Conservation (phyloP, 2,888 invertebrate genomes). For the Abscondita cerata region DNA sequence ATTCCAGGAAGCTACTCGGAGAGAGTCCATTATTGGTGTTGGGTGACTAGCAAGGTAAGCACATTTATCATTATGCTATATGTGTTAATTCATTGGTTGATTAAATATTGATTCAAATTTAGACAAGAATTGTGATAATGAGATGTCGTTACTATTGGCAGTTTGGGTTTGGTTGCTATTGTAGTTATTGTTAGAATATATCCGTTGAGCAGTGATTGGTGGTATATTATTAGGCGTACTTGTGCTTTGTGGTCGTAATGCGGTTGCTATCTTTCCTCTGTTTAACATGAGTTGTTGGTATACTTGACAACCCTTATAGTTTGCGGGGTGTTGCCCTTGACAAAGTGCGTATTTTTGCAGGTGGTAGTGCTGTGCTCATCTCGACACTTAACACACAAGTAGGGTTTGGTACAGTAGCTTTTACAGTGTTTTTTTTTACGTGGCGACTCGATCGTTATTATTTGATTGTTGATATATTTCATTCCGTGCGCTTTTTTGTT, state of each 20-base stretch:
- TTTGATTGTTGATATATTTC: slow-evolving; percentile 4
- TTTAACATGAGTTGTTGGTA: slow-evolving; percentile 13
- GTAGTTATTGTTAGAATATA: slow-evolving; percentile 1
- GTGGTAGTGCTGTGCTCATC: too few species aligned
- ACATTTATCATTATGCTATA: slow-evolving; percentile 15
- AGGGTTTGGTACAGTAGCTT: slow-evolving; percentile 1
- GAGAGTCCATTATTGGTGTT: slow-evolving; percentile 14
- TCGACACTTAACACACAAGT: slow-evolving; percentile 10
- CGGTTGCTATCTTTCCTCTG: slow-evolving; percentile 11
- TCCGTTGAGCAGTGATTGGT: slow-evolving; percentile 9
- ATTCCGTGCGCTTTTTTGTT: too few species aligned
- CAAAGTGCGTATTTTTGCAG: too few species aligned
- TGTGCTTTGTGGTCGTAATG: not conserved
- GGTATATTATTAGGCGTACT: slow-evolving; percentile 5
- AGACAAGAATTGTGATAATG: slow-evolving; percentile 11
- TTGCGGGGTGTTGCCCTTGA: too few species aligned
- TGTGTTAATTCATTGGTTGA: slow-evolving; percentile 13
- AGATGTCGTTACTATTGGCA: slow-evolving; percentile 2
- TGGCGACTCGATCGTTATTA: slow-evolving; percentile 6
- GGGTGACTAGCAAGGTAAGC: slow-evolving; percentile 11
- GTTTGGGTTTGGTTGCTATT: too few species aligned
- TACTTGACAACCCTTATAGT: slow-evolving; percentile 7
- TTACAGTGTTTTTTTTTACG: slow-evolving; percentile 9
- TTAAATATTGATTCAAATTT: slow-evolving; percentile 16
- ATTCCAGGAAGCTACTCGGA: slow-evolving; percentile 12